These are phyloP conservation scores for Melanostoma mellinum DNA, from an alignment of 2,888 invertebrate species.

Conservation along the genomic window DNA sequence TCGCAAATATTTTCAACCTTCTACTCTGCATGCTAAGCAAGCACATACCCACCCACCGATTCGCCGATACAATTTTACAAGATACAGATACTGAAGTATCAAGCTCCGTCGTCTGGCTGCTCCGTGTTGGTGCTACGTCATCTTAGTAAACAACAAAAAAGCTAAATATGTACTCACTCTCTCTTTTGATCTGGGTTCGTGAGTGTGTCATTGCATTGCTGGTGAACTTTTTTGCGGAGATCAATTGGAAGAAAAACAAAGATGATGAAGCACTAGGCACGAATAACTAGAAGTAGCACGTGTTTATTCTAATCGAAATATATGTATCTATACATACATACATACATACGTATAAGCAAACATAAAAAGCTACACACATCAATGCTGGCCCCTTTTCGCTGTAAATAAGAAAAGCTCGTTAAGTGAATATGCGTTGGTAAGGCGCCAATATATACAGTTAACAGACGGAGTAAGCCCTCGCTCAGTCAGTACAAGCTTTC, in stretches of 20 bases:
- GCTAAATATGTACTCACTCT: neutral
- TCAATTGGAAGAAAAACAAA: conserved; percentile 12
- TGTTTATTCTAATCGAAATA: conserved; percentile 35
- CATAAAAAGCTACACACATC: conserved; percentile 19
- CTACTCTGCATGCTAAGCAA: too few species aligned
- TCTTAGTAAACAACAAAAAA: too few species aligned
- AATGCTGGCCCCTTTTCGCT: conserved; percentile 15
- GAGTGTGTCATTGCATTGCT: neutral
- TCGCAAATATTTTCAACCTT: too few species aligned
- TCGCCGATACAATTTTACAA: too few species aligned
- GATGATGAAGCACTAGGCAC: conserved; percentile 6
- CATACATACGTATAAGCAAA: neutral
- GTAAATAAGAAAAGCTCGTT: conserved; percentile 56
- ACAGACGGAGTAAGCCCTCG: conserved; percentile 31
- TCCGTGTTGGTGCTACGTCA: too few species aligned
- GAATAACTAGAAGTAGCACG: conserved; percentile 20
- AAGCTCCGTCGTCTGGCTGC: too few species aligned
- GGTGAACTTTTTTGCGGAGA: conserved; percentile 26
- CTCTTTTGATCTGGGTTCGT: neutral
- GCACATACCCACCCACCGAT: too few species aligned
- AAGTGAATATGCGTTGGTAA: conserved; percentile 60
- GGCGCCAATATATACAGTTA: conserved; percentile 50
- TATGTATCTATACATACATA: neutral
- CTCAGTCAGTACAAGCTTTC: conserved; percentile 52
- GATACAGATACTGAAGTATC: too few species aligned